These are phyloP conservation scores for Drosophila ananassae DNA, from an alignment of 1,140 invertebrate genomes.

Conservation along the genomic window DNA sequence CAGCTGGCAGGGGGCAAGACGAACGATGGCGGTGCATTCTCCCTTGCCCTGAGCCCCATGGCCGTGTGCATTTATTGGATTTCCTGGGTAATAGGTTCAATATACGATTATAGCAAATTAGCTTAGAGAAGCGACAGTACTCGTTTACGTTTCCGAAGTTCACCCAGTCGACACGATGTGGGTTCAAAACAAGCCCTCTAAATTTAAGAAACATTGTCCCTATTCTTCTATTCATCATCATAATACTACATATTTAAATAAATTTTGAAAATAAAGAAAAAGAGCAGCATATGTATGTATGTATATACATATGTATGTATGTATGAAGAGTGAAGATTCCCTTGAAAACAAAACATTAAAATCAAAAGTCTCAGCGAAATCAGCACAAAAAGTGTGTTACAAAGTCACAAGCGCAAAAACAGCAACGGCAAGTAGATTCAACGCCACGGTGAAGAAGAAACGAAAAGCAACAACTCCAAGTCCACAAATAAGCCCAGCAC, in stretches of 20 bases:
- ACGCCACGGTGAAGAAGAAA: conserved; percentile 68
- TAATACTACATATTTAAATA: no score
- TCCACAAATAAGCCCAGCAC: conserved; percentile 57
- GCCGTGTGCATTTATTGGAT: conserved; percentile 63
- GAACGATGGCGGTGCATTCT: conserved; percentile 4
- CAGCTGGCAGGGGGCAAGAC: conserved; percentile 4
- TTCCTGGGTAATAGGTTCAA: conserved; percentile 62
- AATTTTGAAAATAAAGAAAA: neutral
- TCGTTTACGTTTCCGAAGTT: neutral
- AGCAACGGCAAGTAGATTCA: conserved; percentile 69
- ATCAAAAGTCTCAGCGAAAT: conserved; percentile 76
- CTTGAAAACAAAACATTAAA: conserved; percentile 42
- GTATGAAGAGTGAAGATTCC: neutral
- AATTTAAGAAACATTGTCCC: no score
- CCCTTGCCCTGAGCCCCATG: conserved; percentile 22
- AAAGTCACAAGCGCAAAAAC: conserved; percentile 74
- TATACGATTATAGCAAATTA: conserved; percentile 68
- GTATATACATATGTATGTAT: neutral
- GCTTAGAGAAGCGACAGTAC: conserved; percentile 19
- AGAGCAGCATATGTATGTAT: neutral
- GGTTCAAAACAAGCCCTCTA: neutral
- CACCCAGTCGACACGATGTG: neutral
- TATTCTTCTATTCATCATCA: no score
- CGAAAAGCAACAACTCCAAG: conserved; percentile 55
- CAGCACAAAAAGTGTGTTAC: conserved; percentile 79